Percentiles rank a stretch among this genome's conserved stretches.
Evolutionary conservation across 2,797 vertebrate species (phyloP).

Genomic region (Squalus acanthias): DNA sequence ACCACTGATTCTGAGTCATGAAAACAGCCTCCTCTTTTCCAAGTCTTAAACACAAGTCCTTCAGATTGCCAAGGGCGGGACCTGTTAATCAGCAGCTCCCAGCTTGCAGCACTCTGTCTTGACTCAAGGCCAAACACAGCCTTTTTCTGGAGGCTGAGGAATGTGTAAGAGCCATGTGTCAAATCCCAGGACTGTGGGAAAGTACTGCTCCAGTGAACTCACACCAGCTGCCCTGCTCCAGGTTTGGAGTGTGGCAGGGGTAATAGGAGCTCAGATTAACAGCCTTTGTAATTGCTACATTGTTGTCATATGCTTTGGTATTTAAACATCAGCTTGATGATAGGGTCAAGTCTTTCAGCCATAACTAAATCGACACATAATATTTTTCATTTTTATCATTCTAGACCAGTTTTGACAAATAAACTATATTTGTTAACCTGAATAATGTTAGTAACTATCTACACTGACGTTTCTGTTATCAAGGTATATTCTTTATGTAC

Average conservation of each 20-base stretch:
- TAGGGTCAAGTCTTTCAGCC: slow-evolving; percentile 6
- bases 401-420: not conserved
- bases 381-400: not conserved
- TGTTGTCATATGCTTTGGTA: slow-evolving; percentile 62
- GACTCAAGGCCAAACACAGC: slow-evolving; percentile 66
- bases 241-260: slow-evolving; percentile 59
- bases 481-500: slow-evolving; percentile 9
- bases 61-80: slow-evolving; percentile 57
- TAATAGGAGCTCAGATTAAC: slow-evolving; percentile 69
- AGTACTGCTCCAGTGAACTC: slow-evolving; percentile 75
- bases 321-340: slow-evolving; percentile 36
- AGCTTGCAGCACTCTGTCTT: slow-evolving; percentile 55
- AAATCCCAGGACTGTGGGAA: slow-evolving; percentile 98
- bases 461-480: not conserved
- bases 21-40: slow-evolving; percentile 12
- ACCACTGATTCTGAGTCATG: not conserved
- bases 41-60: not conserved
- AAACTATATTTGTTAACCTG: not conserved
- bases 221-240: slow-evolving; percentile 63
- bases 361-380: not conserved
- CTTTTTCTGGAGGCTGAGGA: slow-evolving; percentile 78
- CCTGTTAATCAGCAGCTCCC: slow-evolving; percentile 60
- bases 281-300: slow-evolving; percentile 66
- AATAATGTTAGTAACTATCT: not conserved
- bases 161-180: slow-evolving; percentile 97